Evolutionary conservation across 2,113 vertebrate genomes (phyloP), one percentile per base, ranked within the genome.

Genomic region (Caretta caretta): DNA sequence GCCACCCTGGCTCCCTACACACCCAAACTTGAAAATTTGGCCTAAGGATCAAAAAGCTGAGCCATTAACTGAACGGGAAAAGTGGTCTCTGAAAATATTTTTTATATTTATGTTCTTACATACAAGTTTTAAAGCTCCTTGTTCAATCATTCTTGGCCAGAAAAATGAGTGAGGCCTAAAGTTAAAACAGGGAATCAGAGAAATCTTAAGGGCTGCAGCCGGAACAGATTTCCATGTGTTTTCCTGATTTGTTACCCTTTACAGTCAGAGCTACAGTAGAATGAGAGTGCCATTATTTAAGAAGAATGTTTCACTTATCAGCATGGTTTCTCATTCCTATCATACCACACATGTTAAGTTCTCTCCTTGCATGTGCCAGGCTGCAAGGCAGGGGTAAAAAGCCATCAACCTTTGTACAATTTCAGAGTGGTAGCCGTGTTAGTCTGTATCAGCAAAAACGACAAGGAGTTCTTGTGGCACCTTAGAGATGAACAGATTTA

Each of bases 41-140:
- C 25, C 80, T 76, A 75, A 27, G 12, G n/a, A 46, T 86, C 8
- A 91, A 80, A 78, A 86, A 84, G 86, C 51, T 89, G 17, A 88
- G 17, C 9, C 89, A 11, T 17, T 35, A 92, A 29, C 62, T 69
- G 10, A 88, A 17, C 6, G 1, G 9, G 94, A 35, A 82, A 86
- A 86, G 5, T 49, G 0, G 0, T 53, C 27, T 7, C 11, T 54
- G 3, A 83, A 27, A 42, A 46, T 35, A 53, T 83, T 48, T 75
- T 35, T 1, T 54, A 38, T 13, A 8, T 88, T 94, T 59, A 46
- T 78, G 2, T 38, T 80, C 20, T 46, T 48, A 7, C 65, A 1
- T 87, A 27, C 48, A 42, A 42, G 11, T 69, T 80, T 6, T 75
- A 54, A 90, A 83, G 3, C 5, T 88, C 83, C 80, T n/a, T 80